Base-by-base conservation (phyloP, 2,888 invertebrate genomes). In the Plebejus argus region DNA sequence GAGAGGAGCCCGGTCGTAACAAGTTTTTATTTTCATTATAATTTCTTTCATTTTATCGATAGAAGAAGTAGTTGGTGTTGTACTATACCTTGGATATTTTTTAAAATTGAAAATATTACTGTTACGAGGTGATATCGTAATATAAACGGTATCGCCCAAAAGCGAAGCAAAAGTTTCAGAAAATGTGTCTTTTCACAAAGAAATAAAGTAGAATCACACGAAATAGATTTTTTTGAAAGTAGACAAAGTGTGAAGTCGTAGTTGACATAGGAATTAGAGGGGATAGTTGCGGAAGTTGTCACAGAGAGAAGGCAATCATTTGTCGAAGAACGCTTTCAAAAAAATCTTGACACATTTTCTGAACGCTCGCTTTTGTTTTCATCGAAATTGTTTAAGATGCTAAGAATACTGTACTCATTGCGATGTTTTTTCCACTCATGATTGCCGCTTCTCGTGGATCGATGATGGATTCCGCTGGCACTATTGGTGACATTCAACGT, bases 151-250 rank as follows among this genome's bases (percentile, higher is more conserved):
- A 85, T 83, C 81, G 81, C 82, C 84, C 84, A 83, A 85, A 85
- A 87, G 87, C 87, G 89, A 87, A 85, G 89, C 85, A 84, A 85
- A 84, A 83, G 84, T 79, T 95, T 96, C 97, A 97, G 97, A 97
- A 97, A 97, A 97, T 97, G 97, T 97, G 97, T 94, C 93, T 94
- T 94, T 94, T 94, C 94, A 94, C 94, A 94, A 92, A 94, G 94
- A 94, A 94, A 96, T 96, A 96, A 95, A 95, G 85, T 88, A 88
- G 86, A 86, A 84, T 82, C 81, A 86, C 84, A 88, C 86, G 85
- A 94, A 95, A 92, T 94, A 94, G 95, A 95, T 95, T 95, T 95
- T 95, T 95, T 94, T 94, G 94, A 94, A 94, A 94, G 94, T 95
- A 95, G 95, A 91, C 45, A 87, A 85, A 86, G 89, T 93, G 94